Conservation (phyloP, 2,888 invertebrate species). For the Drosophila siamana region DNA sequence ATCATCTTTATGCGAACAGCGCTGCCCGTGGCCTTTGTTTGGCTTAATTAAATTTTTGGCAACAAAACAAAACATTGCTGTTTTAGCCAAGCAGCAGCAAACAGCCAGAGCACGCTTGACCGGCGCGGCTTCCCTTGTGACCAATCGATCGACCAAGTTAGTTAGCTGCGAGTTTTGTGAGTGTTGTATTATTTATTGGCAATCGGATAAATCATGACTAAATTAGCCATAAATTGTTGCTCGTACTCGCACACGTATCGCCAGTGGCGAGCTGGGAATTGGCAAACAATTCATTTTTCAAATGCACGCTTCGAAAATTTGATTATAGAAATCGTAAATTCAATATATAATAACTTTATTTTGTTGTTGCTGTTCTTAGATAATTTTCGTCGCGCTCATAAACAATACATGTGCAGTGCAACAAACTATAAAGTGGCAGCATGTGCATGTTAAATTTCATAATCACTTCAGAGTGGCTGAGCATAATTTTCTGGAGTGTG, state of each 20-base stretch:
- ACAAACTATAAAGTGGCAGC: constrained; percentile 54
- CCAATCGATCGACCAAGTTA: constrained; percentile 33
- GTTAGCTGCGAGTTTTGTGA: constrained; percentile 23
- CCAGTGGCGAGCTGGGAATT: constrained; percentile 65
- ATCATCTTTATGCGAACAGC: constrained; percentile 43
- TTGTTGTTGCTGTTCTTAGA: constrained; percentile 24
- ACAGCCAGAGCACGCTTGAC: not conserved
- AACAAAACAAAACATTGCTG: constrained; percentile 2
- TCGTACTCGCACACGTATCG: constrained; percentile 36
- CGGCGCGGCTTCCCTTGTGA: constrained; percentile 29
- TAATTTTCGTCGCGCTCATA: constrained; percentile 34
- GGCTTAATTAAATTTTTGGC: constrained; percentile 56
- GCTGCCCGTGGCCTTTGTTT: constrained; percentile 55
- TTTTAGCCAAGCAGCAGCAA: constrained; percentile 2
- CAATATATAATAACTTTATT: constrained; percentile 74
- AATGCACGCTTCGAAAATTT: constrained; percentile 36
- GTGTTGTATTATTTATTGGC: constrained; percentile 61
- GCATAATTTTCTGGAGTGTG: constrained; percentile 52
- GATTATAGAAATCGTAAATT: constrained; percentile 67
- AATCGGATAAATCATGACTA: constrained; percentile 74
- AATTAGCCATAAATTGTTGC: constrained; percentile 73
- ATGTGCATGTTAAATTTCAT: constrained; percentile 72
- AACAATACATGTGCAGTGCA: constrained; percentile 57
- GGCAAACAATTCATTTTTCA: constrained; percentile 65
- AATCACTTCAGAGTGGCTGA: constrained; percentile 46